A percentile compares a stretch with the other conserved stretches of the same genome.
These are phyloP conservation scores for Barbus barbus DNA, from an alignment of 2,113 vertebrate genomes.

Conservation along the genomic window DNA sequence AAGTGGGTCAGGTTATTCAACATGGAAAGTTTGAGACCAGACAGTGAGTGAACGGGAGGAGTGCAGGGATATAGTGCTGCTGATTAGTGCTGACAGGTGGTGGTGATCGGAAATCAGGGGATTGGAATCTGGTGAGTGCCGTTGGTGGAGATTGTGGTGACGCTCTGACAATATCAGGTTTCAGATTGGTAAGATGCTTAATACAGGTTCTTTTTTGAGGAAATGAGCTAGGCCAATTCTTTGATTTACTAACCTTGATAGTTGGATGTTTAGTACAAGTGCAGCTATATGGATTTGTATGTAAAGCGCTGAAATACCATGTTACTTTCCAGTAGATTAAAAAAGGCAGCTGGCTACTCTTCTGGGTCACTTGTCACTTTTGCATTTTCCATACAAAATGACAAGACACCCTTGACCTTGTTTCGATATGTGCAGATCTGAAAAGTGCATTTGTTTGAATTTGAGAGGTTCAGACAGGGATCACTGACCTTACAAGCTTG, in stretches of 20 bases:
- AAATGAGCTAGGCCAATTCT: not conserved
- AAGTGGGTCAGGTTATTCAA: too few relatives aligned
- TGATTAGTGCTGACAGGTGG: too few relatives aligned
- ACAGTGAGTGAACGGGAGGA: too few relatives aligned
- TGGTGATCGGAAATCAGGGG: too few relatives aligned
- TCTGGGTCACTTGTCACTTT: not conserved
- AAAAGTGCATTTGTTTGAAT: slow-evolving; percentile 28
- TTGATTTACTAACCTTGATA: not conserved
- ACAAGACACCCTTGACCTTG: not conserved
- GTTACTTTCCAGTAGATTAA: not conserved
- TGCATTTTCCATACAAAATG: not conserved
- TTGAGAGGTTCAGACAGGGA: slow-evolving; percentile 8
- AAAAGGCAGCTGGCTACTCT: not conserved
- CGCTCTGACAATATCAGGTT: too few relatives aligned
- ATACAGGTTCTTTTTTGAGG: not conserved
- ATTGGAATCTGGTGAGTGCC: too few relatives aligned
- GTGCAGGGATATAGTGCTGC: too few relatives aligned
- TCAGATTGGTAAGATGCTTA: not conserved
- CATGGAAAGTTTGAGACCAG: too few relatives aligned
- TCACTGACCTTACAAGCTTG: slow-evolving; percentile 10
- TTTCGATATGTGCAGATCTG: not conserved
- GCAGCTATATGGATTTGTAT: not conserved
- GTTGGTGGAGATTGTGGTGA: too few relatives aligned
- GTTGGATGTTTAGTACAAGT: not conserved
- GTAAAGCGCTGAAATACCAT: not conserved